Percentiles rank a stretch among this genome's conserved stretches.
phyloP scores from a whole-genome alignment of 2,888 invertebrate genomes.

The Hemithea aestivaria region DNA sequence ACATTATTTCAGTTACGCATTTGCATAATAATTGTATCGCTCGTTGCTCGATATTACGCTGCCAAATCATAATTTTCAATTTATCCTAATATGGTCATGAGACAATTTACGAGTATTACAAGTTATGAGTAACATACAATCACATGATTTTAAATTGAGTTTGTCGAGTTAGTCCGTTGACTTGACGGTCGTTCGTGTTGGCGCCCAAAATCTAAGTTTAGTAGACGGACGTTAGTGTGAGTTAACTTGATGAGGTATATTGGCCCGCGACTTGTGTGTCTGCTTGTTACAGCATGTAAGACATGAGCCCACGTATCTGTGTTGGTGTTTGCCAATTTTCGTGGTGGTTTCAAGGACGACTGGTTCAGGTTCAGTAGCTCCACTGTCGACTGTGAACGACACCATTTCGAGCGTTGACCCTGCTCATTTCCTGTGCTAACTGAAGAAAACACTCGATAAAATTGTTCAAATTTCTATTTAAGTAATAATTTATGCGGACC shows the following conservation, averaged over 20 bases:
- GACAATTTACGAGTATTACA: too few species aligned
- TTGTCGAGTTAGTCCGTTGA: conserved; percentile 49
- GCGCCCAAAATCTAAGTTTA: conserved; percentile 32
- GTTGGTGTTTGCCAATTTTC: conserved; percentile 63
- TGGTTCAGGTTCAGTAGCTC: conserved; percentile 67
- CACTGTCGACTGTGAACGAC: conserved; percentile 71
- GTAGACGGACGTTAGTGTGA: conserved; percentile 35
- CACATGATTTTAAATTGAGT: conserved; percentile 11
- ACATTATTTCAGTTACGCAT: conserved; percentile 7
- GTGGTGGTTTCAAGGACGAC: conserved; percentile 71
- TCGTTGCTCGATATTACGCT: background rate
- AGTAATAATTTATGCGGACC: conserved; percentile 48
- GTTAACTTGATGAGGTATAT: conserved; percentile 42
- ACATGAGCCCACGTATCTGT: conserved; percentile 36
- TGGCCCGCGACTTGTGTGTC: conserved; percentile 32
- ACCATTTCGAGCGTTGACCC: conserved; percentile 73
- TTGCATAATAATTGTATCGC: background rate
- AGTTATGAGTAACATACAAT: too few species aligned
- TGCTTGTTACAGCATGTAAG: conserved; percentile 39
- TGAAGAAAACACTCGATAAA: conserved; percentile 52
- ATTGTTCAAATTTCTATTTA: conserved; percentile 51
- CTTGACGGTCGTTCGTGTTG: conserved; percentile 37
- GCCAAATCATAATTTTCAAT: too few species aligned
- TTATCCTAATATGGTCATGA: too few species aligned
- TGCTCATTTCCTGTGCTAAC: conserved; percentile 63